Evolutionary conservation across 2,888 invertebrate species (phyloP), one percentile per base, ranked within the genome.

Genomic region (Salpingus planirostris): DNA sequence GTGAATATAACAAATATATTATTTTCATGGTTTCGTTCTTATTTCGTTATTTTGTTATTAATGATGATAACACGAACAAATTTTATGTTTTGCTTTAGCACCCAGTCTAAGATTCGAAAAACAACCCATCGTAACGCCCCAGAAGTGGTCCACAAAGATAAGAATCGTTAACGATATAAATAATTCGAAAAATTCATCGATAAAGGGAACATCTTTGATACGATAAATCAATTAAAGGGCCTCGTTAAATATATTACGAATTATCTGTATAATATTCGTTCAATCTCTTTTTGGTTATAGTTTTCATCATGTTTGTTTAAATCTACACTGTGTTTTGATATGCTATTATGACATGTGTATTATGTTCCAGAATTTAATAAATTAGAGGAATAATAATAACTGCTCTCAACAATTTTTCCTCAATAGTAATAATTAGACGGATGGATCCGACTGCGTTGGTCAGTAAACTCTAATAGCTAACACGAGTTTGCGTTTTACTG

Each of bases 311-410:
- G n/a, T n/a, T n/a, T n/a, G n/a, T n/a, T n/a, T n/a, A 38, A 27
- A 8, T 18, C 18, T 18, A 18, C 8, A 18, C 18, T 18, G 8
- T 7, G 18, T 18, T 18, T 45, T 62, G 61, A 61, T 62, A 60
- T 61, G 60, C 59, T 60, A 57, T 56, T 46, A 51, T 55, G 56
- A 59, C 52, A 59, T 60, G 57, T 50, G 49, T 52, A 49, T 41
- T 22, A 12, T 8, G 11, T 12, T 12, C 26, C 28, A 27, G 26
- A 27, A 31, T 29, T 32, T 31, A 36, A 32, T 21, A n/a, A n/a
- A n/a, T n/a, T n/a, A n/a, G n/a, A n/a, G n/a, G n/a, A 23, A 12
- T 26, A 13, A 4, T 13, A 8, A 4, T 13, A 26, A 13, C 11
- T 24, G 10, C 11, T 11, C 13, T 26, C 12, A n/a, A n/a, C 11